phyloP scores from a whole-genome alignment of 2,888 invertebrate species.

The Empis stercorea region DNA sequence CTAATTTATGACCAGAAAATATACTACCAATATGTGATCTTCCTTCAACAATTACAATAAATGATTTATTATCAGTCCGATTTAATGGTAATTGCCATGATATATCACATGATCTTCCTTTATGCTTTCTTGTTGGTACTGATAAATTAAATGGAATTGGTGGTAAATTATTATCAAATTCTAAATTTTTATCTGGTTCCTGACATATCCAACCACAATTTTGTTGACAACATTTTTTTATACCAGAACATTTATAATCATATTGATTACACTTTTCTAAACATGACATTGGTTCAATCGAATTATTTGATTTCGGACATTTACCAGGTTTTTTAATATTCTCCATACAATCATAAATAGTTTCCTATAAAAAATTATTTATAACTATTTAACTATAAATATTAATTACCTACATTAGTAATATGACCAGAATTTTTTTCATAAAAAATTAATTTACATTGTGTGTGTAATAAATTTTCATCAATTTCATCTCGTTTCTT shows the following conservation, averaged over 20 bases:
- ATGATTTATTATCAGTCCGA: constrained; percentile 8
- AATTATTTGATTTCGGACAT: neutral
- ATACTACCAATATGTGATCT: constrained; percentile 56
- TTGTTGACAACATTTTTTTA: constrained; percentile 52
- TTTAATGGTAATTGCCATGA: constrained; percentile 11
- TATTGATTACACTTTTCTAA: constrained; percentile 12
- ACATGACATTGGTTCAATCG: neutral
- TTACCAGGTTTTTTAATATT: neutral
- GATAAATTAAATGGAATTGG: constrained; percentile 47
- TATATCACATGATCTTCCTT: constrained; percentile 8
- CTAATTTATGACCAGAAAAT: constrained; percentile 49
- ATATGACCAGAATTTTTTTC: neutral
- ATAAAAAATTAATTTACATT: constrained; percentile 7
- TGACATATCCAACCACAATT: constrained; percentile 59
- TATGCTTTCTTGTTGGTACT: constrained; percentile 37
- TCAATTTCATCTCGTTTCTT: constrained; percentile 7
- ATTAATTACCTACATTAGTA: neutral
- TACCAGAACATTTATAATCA: constrained; percentile 56
- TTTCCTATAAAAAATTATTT: neutral
- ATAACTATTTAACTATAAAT: neutral
- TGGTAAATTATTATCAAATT: constrained; percentile 42
- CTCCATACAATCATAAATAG: neutral
- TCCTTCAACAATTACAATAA: constrained; percentile 52
- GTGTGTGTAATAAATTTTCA: constrained; percentile 6
- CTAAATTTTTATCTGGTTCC: constrained; percentile 36